phyloP scores from a whole-genome alignment of 2,797 vertebrate species.

The Clangula hyemalis region DNA sequence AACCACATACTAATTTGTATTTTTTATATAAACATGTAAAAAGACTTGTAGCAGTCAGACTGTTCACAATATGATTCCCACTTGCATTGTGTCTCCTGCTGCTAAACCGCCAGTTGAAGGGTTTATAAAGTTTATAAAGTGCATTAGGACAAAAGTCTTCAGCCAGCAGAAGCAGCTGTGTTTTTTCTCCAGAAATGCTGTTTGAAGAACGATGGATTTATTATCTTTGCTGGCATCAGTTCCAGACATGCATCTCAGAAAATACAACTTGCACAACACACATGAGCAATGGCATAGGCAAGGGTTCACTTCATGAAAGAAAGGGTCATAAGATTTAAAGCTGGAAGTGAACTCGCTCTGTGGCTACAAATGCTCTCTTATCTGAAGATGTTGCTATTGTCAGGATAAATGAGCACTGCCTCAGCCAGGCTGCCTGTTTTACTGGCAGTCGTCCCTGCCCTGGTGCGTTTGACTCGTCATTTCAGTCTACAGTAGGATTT shows the following conservation, averaged over 20 bases:
- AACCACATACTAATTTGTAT: neutral
- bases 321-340: neutral
- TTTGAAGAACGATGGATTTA: neutral
- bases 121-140: neutral
- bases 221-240: neutral
- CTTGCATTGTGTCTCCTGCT: neutral
- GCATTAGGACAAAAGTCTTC: neutral
- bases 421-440: neutral
- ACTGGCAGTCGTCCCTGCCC: neutral
- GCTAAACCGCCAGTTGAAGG: neutral
- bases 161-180: neutral
- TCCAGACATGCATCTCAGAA: neutral
- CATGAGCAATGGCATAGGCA: accelerated
- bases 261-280: neutral
- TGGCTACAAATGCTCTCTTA: neutral
- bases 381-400: neutral
- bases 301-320: neutral
- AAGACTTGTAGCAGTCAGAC: neutral
- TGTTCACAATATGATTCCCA: neutral
- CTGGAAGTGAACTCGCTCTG: accelerated
- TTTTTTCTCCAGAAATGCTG: neutral
- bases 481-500: neutral
- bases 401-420: neutral
- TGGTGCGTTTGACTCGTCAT: accelerated
- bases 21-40: neutral